Evolutionary conservation across 1,140 invertebrate species (phyloP), one percentile per base, ranked within the genome.

Genomic region (Vollenhovia emeryi): DNA sequence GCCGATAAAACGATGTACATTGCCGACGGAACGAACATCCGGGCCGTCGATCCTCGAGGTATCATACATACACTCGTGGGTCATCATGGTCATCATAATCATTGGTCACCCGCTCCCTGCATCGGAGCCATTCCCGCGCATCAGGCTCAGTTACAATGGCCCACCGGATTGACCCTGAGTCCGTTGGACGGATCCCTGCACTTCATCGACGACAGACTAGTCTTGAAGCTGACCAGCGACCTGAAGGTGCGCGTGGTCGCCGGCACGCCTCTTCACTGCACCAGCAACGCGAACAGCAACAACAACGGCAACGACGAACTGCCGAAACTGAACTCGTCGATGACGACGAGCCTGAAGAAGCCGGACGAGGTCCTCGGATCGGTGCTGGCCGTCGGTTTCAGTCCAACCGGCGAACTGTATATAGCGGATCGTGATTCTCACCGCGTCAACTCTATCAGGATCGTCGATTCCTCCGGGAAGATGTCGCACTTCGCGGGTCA

Each of bases 1-100:
- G 97, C 97, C 45, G 98, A 98, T 92, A 97, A 97, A 91, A 98
- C 98, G 18, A 98, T 99, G 96, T 99, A 98, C 92, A 98, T 99
- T 87, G 98, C 98, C 60, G 98, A 99, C 94, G 99, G 97, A 79
- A 98, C 98, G 0, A 99, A 99, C 90, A 98, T 99, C 64, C 96
- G 98, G 55, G 97, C 97, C 43, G 98, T 99, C 0, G 98, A 98
- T 95, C 96, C 97, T 21, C 95, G 97, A 90, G 98, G 98, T 13
- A 97, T 98, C n/a, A 99, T 99, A 82, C 97, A 98, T 85, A 99
- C 99, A 0, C 94, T 99, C 33, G 98, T 99, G 45, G 98, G 98
- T 18, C 98, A 98, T 93, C 98, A 99, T 92, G 97, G 97, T 0
- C 98, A 98, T 93, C 98, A 98, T 87, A 98, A 98, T 91, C 97